Evolutionary conservation across 2,888 invertebrate genomes (phyloP), one percentile per base, ranked within the genome.

Genomic region (Eupithecia pulchellata): DNA sequence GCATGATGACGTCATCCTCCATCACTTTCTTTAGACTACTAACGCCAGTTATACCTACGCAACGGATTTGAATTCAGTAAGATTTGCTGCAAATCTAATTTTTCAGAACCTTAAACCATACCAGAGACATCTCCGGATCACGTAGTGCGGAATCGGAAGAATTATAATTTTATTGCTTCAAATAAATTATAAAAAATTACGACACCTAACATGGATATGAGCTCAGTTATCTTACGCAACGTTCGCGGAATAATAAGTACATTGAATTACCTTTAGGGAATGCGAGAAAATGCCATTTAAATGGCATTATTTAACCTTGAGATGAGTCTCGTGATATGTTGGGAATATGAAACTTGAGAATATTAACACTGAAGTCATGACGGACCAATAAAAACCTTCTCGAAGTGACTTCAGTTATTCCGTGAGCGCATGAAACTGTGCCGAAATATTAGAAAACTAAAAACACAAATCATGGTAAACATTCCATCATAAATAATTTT

Each of bases 141-240:
- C 84, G 86, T 80, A 79, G 73, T 78, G 76, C 75, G 9, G 72
- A 77, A 80, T 76, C 77, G 81, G 76, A 82, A 83, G 82, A 86
- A 89, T 89, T 87, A 86, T 84, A 85, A 87, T 87, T 89, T 89
- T 88, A 89, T 86, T 84, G 82, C 86, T 68, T 71, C 78, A 72
- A 72, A 74, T 82, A 83, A 81, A 80, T 82, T 83, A 81, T 79
- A 72, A 66, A 72, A 77, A 85, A 82, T 82, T 79, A 80, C 82
- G 67, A 79, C 75, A 66, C 73, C 47, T 72, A 69, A 75, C 66
- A 68, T 68, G 76, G 75, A 77, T 80, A 81, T 84, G 83, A 79
- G 76, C 64, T 78, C 80, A 82, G 79, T 84, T 84, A 82, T 84
- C 82, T 84, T 78, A 13, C 58, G 57, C 13, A 64, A 82, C 84